Conservation (phyloP, 2,888 invertebrate genomes). For the Cheilosia vernalis region DNA sequence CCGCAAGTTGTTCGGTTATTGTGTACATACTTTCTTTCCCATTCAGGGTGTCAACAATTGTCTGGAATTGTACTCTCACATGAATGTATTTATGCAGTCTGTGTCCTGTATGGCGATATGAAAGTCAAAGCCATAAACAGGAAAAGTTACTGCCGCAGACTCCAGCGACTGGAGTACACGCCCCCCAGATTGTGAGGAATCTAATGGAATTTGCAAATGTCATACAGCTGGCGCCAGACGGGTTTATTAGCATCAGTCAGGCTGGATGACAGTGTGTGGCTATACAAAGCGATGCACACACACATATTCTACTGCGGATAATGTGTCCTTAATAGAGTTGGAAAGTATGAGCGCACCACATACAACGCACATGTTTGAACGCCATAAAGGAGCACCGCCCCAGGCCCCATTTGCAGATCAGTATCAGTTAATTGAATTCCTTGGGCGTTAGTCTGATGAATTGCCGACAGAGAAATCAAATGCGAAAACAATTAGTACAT, state of each 20-base stretch:
- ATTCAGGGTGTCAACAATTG: slow-evolving; percentile 72
- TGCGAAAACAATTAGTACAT: slow-evolving; percentile 69
- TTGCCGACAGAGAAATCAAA: slow-evolving; percentile 56
- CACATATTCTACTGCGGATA: slow-evolving; percentile 54
- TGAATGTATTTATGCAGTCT: slow-evolving; percentile 6
- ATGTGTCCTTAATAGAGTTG: slow-evolving; percentile 68
- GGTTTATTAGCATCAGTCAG: slow-evolving; percentile 82
- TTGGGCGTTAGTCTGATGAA: slow-evolving; percentile 73
- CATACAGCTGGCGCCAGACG: slow-evolving; percentile 77
- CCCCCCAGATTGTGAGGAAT: slow-evolving; percentile 51
- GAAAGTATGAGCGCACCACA: slow-evolving; percentile 48
- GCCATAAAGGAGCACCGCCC: slow-evolving; percentile 46
- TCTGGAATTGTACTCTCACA: slow-evolving; percentile 57
- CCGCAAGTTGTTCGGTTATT: slow-evolving; percentile 51
- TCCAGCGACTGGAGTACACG: slow-evolving; percentile 28
- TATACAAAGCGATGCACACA: slow-evolving; percentile 61
- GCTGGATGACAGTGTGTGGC: slow-evolving; percentile 62
- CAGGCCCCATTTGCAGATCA: slow-evolving; percentile 68
- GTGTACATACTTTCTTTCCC: slow-evolving; percentile 50
- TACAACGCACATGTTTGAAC: slow-evolving; percentile 44
- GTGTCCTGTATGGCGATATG: slow-evolving; percentile 26
- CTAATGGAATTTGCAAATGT: slow-evolving; percentile 75
- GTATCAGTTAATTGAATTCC: slow-evolving; percentile 74
- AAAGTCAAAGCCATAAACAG: slow-evolving; percentile 72
- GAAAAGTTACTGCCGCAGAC: slow-evolving; percentile 71